Evolutionary conservation across 1,140 invertebrate genomes (phyloP), one percentile per base, ranked within the genome.

Genomic region (Lasioglossum albipes): DNA sequence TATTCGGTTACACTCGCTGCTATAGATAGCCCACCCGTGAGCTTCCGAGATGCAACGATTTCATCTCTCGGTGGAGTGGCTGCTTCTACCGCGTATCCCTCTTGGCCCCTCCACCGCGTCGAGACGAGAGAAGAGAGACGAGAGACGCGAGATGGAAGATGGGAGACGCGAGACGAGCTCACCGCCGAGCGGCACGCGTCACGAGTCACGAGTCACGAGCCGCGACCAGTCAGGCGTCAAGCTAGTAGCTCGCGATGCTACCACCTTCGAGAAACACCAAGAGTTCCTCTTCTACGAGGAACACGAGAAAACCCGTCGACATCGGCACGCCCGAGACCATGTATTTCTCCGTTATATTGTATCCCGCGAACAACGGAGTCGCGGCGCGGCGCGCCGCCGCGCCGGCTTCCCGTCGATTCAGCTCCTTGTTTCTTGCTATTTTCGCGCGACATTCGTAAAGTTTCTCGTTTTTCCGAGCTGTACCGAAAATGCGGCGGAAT

Each of bases 11-110:
- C 91, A 92, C 88, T 89, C 79, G 75, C 68, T 86, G 91, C 92
- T 93, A 93, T 93, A 93, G 89, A 93, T 93, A 93, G 92, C 91
- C 91, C 92, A 92, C 92, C 91, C 92, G 87, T 90, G 91, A 90
- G 88, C 89, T 87, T 88, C 87, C 83, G 85, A 42, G 87, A 87
- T 87, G 89, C 88, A 87, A 91, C 89, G 87, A 89, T 88, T 84
- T 83, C 57, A 20, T 59, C 57, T 59, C 79, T 67, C 72, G 57
- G 52, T 70, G 59, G 57, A 69, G 20, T 79, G 18, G 59, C 68
- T 76, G 68, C 52, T 66, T 52, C 70, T 41, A 16, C 31, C 62
- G 13, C 36, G 27, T 2, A 31, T 2, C 62, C 31, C 27, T 31
- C 27, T 49, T 10, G 45, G 45, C 45, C 45, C 45, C 45, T 49